Base-by-base conservation (phyloP, 2,888 invertebrate species). In the Agriopis marginaria region DNA sequence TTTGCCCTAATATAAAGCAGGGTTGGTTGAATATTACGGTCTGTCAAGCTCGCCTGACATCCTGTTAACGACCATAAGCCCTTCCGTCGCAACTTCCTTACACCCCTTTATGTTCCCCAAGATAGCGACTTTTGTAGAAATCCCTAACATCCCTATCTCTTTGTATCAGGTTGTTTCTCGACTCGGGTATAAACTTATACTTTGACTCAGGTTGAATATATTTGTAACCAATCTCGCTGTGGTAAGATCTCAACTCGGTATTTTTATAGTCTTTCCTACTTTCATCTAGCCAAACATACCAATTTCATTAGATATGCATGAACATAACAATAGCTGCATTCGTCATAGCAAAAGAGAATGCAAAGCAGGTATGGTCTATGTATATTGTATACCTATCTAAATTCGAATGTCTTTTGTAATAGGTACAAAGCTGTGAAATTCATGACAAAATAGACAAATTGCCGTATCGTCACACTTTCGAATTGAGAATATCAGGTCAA, bases 41-140 rank as follows among this genome's bases (percentile, higher is more conserved):
- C 54, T 64, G 51, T 63, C 45, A 44, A 74, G 69, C 70, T 68
- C 49, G 62, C 71, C 70, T 72, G 63, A 70, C 72, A 77, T 79
- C 78, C 79, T 77, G 77, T 71, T 73, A 74, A 74, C 73, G 75
- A 76, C 72, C 75, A 71, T 70, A 77, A 76, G 61, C 71, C 77
- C 77, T 84, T 82, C 82, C 77, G 77, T 73, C 66, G 71, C 74
- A 66, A 77, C 82, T 82, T 86, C 82, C 84, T 80, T 80, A 81
- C 76, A 77, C 73, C 79, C 70, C 56, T 73, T 77, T 74, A 77
- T 75, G 72, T 75, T 75, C 74, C 76, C 76, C 74, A 70, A 73
- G 74, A 78, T 79, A 75, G 69, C 73, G 58, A 49, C 63, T 63
- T 63, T 50, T 39, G 47, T 56, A 61, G 54, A 45, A 54, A 68